phyloP scores from a whole-genome alignment of 2,797 vertebrate species.

The Leucoraja ocellata region DNA sequence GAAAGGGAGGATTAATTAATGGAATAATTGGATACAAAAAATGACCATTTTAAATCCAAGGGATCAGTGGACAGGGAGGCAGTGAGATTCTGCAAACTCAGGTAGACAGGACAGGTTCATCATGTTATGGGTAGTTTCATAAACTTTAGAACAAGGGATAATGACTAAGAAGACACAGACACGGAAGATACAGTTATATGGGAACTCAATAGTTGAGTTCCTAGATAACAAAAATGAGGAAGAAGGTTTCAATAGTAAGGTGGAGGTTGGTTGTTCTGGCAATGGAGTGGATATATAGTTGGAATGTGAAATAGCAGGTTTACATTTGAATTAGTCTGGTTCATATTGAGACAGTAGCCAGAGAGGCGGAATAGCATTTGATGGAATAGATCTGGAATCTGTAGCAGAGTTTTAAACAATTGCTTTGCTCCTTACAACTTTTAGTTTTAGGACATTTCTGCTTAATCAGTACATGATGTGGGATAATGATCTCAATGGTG shows the following conservation, averaged over 20 bases:
- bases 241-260: background rate
- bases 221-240: background rate
- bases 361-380: background rate
- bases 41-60: background rate
- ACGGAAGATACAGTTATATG: too few relatives aligned
- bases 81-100: background rate
- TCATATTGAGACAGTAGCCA: background rate
- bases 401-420: background rate
- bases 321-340: background rate
- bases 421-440: background rate
- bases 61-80: background rate
- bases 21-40: background rate
- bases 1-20: background rate
- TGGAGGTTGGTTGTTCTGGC: background rate
- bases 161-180: background rate
- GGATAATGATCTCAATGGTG: background rate
- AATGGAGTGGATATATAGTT: background rate
- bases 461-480: background rate
- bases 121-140: background rate
- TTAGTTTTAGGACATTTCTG: background rate
- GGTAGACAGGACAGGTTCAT: background rate
- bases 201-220: background rate
- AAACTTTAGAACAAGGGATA: background rate
- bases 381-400: background rate
- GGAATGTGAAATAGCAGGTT: background rate